Evolutionary conservation across 1,140 invertebrate genomes (phyloP).

Genomic region (Bombus sibiricus): DNA sequence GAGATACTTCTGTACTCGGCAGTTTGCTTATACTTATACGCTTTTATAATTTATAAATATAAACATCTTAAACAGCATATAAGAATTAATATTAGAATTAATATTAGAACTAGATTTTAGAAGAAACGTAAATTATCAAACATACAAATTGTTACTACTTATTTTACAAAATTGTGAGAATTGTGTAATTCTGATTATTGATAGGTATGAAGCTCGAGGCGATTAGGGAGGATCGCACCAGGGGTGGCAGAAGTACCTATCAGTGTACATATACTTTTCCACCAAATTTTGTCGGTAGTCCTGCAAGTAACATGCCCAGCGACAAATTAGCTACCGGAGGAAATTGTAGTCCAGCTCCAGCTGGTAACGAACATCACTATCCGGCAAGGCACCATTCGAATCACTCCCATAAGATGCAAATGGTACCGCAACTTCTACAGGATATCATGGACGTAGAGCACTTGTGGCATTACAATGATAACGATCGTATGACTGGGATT

Average conservation of each 20-base stretch:
- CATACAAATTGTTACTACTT: too few species aligned
- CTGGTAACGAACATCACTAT: slow-evolving; percentile 78
- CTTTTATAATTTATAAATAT: too few species aligned
- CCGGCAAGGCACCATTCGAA: slow-evolving; percentile 78
- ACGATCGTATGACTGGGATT: slow-evolving; percentile 73
- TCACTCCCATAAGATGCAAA: slow-evolving; percentile 79
- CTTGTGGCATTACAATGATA: slow-evolving; percentile 94
- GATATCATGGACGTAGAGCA: slow-evolving; percentile 98
- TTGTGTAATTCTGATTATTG: neutral
- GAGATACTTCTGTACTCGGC: too few species aligned
- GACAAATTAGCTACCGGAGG: slow-evolving; percentile 76
- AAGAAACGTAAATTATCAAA: too few species aligned
- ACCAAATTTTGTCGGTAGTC: slow-evolving; percentile 85
- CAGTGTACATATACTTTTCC: slow-evolving; percentile 95
- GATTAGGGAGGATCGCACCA: slow-evolving; percentile 95
- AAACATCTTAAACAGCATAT: too few species aligned
- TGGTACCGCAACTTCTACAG: slow-evolving; percentile 83
- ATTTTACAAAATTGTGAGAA: too few species aligned
- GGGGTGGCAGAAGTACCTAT: slow-evolving; percentile 97
- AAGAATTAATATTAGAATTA: too few species aligned
- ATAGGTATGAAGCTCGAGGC: slow-evolving; percentile 96
- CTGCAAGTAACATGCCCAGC: slow-evolving; percentile 74
- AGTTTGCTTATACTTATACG: too few species aligned
- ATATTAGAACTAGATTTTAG: rapidly evolving
- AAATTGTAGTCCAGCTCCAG: slow-evolving; percentile 78